These are phyloP conservation scores for Triplophysa yarkandensis DNA, from an alignment of 2,797 vertebrate genomes.

Conservation along the genomic window DNA sequence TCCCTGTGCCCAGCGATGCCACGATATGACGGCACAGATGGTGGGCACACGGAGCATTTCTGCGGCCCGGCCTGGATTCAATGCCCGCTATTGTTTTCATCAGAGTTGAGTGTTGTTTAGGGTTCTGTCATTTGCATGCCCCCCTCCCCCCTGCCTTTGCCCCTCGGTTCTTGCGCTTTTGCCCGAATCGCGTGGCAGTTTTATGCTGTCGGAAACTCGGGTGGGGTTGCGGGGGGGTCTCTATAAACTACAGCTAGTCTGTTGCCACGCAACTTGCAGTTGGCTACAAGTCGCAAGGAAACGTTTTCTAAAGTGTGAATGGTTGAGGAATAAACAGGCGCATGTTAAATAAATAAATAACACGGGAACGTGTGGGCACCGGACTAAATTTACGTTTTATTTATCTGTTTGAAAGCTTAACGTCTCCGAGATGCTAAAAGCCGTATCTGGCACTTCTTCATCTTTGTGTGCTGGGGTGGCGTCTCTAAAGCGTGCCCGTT, in stretches of 20 bases:
- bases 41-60: slow-evolving; percentile 12
- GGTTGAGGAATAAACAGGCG: neutral
- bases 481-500: slow-evolving; percentile 26
- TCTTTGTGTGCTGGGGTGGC: slow-evolving; percentile 44
- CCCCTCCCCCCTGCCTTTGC: slow-evolving; percentile 20
- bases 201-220: slow-evolving; percentile 49
- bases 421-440: slow-evolving; percentile 43
- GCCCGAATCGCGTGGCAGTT: slow-evolving; percentile 65
- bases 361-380: slow-evolving; percentile 14
- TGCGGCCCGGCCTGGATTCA: neutral
- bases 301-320: slow-evolving; percentile 62
- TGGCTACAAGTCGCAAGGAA: slow-evolving; percentile 59
- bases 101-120: slow-evolving; percentile 53
- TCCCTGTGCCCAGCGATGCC: no score
- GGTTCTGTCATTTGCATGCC: slow-evolving; percentile 42
- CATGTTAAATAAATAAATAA: slow-evolving; percentile 20
- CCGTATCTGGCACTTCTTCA: slow-evolving; percentile 40
- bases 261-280: slow-evolving; percentile 67
- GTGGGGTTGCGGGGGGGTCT: slow-evolving; percentile 56
- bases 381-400: slow-evolving; percentile 46
- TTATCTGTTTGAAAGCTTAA: slow-evolving; percentile 36
- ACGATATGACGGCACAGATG: slow-evolving; percentile 9
- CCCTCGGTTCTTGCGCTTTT: slow-evolving; percentile 65
- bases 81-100: slow-evolving; percentile 20
- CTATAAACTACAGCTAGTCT: slow-evolving; percentile 53